A percentile compares a stretch with the other conserved stretches of the same genome.
phyloP scores from a whole-genome alignment of 2,888 invertebrate species.

The Eremobia ochroleuca region DNA sequence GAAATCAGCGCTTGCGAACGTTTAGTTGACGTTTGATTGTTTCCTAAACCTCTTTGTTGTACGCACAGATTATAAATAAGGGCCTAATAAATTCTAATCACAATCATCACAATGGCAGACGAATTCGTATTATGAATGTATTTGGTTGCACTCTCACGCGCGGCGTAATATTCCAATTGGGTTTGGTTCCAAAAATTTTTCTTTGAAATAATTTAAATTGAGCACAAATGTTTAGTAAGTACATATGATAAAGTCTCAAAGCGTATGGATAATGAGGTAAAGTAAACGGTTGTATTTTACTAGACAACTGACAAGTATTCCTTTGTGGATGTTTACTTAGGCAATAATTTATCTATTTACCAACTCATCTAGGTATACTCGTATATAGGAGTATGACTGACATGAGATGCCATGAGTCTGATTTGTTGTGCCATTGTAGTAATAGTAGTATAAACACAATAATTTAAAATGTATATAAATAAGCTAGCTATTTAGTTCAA shows the following conservation, averaged over 20 bases:
- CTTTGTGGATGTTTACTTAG: slow-evolving; percentile 15
- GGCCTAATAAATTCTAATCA: slow-evolving; percentile 58
- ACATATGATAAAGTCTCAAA: not conserved
- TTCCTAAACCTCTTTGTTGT: slow-evolving; percentile 53
- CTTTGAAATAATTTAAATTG: slow-evolving; percentile 6
- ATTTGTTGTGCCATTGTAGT: not conserved
- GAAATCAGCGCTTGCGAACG: slow-evolving; percentile 37
- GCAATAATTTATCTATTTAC: slow-evolving; percentile 21
- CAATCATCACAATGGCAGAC: slow-evolving; percentile 45
- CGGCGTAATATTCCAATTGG: slow-evolving; percentile 15
- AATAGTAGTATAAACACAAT: not conserved
- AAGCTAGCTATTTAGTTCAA: not conserved
- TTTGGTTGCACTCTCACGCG: slow-evolving; percentile 58
- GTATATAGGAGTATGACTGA: not conserved
- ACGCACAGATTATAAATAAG: slow-evolving; percentile 61
- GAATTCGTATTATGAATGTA: slow-evolving; percentile 38
- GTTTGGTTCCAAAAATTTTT: slow-evolving; percentile 35
- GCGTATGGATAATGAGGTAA: not conserved
- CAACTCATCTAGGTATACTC: not conserved
- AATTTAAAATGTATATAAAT: not conserved
- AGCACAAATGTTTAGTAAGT: not conserved
- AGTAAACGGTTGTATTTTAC: slow-evolving; percentile 11
- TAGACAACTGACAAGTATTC: slow-evolving; percentile 18
- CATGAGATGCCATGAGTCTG: not conserved
- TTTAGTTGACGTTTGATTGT: slow-evolving; percentile 53